A percentile compares a stretch with the other conserved stretches of the same genome.
These are phyloP conservation scores for Parazoanthus swiftii DNA, from an alignment of 92 coral and sea anemone genomes.

Conservation along the genomic window DNA sequence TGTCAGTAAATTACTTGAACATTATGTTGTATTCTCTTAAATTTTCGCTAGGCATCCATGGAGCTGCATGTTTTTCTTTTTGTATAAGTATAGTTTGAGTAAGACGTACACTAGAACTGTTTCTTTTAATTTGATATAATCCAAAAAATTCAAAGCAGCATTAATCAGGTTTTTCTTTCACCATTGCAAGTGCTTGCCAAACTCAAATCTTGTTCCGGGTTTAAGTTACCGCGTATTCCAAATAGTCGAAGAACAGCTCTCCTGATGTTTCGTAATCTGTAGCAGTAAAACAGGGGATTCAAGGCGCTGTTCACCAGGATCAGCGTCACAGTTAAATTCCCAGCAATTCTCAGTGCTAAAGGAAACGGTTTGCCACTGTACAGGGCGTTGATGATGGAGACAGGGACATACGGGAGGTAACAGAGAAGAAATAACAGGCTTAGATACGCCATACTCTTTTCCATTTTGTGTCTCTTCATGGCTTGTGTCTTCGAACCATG, in stretches of 20 bases:
- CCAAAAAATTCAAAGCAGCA: neutral
- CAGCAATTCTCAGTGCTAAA: constrained; percentile 21
- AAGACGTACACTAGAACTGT: too few relatives aligned
- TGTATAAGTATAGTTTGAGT: too few relatives aligned
- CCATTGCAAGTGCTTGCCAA: neutral
- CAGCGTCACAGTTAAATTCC: constrained; percentile 23
- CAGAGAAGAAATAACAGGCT: constrained; percentile 45
- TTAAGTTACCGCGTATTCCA: neutral
- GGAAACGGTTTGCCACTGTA: constrained; percentile 24
- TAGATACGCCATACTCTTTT: constrained; percentile 37
- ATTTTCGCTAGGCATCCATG: too few relatives aligned
- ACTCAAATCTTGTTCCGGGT: neutral
- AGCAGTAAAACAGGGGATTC: constrained; percentile 39
- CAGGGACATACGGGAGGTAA: constrained; percentile 45
- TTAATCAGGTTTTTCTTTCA: neutral
- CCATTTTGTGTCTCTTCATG: neutral
- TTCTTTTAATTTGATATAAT: neutral
- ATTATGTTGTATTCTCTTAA: too few relatives aligned
- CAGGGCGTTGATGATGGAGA: constrained; percentile 21
- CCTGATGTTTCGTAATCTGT: constrained; percentile 5
- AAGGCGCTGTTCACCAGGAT: constrained; percentile 20
- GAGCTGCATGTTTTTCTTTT: too few relatives aligned
- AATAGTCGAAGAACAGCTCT: constrained; percentile 13
- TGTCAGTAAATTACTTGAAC: too few relatives aligned
- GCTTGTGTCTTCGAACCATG: neutral